Percentiles rank a stretch among this genome's conserved stretches.
Conservation (phyloP, 2,797 vertebrate species). For the Tamandua tetradactyla region DNA sequence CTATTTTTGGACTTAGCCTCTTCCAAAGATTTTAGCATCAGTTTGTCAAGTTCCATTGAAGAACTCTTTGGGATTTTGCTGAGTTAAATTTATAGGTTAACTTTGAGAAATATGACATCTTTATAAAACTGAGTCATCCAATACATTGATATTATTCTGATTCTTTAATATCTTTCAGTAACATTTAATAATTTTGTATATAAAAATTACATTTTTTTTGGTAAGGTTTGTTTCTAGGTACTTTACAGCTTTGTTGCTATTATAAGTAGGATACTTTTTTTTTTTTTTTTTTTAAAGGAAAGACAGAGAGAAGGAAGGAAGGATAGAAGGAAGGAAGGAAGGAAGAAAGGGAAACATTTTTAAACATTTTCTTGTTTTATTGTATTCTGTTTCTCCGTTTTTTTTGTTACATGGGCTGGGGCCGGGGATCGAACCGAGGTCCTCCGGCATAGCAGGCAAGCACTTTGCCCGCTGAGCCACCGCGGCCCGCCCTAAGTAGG, state of each 20-base stretch:
- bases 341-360: too few species aligned
- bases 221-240: background rate
- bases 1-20: background rate
- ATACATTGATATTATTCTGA: conserved; percentile 18
- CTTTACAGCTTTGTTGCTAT: background rate
- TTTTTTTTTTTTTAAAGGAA: too few species aligned
- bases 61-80: conserved; percentile 38
- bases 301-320: too few species aligned
- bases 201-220: background rate
- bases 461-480: too few species aligned
- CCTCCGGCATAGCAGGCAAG: too few species aligned
- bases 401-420: too few species aligned
- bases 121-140: conserved; percentile 35
- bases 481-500: too few species aligned
- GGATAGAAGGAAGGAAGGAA: too few species aligned
- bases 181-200: conserved; percentile 41
- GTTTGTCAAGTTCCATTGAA: background rate
- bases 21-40: conserved; percentile 12
- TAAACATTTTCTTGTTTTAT: too few species aligned
- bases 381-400: too few species aligned
- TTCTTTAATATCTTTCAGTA: conserved; percentile 45
- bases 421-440: too few species aligned
- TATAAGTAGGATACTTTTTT: conserved; percentile 1
- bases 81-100: conserved; percentile 43
- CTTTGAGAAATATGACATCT: background rate